These are phyloP conservation scores for Egretta garzetta DNA, from an alignment of 2,113 vertebrate genomes.

Conservation along the genomic window DNA sequence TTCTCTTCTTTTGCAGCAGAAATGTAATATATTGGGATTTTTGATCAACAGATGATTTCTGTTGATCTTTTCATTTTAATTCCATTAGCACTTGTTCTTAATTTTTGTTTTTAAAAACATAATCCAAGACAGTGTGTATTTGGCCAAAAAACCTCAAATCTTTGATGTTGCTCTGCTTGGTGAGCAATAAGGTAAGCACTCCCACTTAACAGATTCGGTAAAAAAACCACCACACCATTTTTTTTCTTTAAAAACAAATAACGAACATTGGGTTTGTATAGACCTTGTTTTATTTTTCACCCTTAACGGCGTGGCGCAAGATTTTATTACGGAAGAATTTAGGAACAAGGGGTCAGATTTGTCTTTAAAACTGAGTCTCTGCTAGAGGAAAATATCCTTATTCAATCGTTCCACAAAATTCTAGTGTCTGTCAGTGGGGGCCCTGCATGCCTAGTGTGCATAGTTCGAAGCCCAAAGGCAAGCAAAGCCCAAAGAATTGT, in stretches of 20 bases:
- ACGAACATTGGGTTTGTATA: neutral
- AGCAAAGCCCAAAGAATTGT: neutral
- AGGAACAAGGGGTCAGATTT: neutral
- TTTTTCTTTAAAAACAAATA: neutral
- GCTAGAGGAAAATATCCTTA: neutral
- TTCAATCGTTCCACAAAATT: neutral
- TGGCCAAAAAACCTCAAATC: rapidly evolving
- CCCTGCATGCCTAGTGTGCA: neutral
- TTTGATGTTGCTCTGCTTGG: neutral
- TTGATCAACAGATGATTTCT: neutral
- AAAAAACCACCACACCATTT: too few species aligned
- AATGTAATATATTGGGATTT: neutral
- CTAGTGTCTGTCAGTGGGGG: neutral
- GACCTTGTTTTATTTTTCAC: neutral
- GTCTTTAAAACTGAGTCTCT: neutral
- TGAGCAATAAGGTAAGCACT: neutral
- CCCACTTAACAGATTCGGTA: neutral
- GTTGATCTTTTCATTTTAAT: neutral
- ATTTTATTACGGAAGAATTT: neutral
- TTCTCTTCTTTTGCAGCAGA: neutral
- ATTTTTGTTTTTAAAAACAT: neutral
- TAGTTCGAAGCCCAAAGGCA: neutral
- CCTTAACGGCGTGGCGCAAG: rapidly evolving
- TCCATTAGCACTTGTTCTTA: neutral
- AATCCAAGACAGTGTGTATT: neutral